Evolutionary conservation across 2,113 vertebrate species (phyloP), one percentile per base, ranked within the genome.

Genomic region (Gulo gulo): DNA sequence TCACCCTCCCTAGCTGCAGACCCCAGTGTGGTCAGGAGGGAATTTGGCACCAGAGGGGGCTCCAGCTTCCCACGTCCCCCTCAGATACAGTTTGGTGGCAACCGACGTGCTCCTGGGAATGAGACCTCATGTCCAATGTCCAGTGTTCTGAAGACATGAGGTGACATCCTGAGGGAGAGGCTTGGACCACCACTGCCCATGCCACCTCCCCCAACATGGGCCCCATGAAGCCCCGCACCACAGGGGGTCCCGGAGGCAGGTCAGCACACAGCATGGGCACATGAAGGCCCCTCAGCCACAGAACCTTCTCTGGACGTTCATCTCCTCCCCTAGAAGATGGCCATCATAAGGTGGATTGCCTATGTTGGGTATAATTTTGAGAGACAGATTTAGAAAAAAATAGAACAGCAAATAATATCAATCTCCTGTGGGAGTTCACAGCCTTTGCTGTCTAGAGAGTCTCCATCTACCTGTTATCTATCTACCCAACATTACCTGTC

Each of bases 201-300:
- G 2, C 4, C 3, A 31, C 13, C 20, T 20, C 39, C 57, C 55
- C 50, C 0, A 0, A 42, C 31, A 23, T 1, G 1, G 1, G 65
- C 65, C 79, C 0, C 1, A 50, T 14, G 78, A 82, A 57, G 47
- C 26, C 90, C 31, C 31, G 3, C 1, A 13, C 59, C 61, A 20
- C 15, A 1, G 5, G 8, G 8, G n/a, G 26, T 6, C 34, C 4
- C 1, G 0, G 29, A 10, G 39, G 6, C 36, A 23, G n/a, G 50
- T 57, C 24, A 7, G 11, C 42, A 8, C 0, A 0, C 2, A n/a
- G n/a, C 45, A 12, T 23, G 81, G 86, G 45, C 1, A 2, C 4
- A 7, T 0, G n/a, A 15, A 78, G n/a, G 34, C 23, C 52, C 39
- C 91, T 55, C 2, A 1, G 20, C 1, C 0, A 0, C 7, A 11